These are phyloP conservation scores for Danionella dracula DNA, from an alignment of 2,797 vertebrate genomes.

Conservation along the genomic window DNA sequence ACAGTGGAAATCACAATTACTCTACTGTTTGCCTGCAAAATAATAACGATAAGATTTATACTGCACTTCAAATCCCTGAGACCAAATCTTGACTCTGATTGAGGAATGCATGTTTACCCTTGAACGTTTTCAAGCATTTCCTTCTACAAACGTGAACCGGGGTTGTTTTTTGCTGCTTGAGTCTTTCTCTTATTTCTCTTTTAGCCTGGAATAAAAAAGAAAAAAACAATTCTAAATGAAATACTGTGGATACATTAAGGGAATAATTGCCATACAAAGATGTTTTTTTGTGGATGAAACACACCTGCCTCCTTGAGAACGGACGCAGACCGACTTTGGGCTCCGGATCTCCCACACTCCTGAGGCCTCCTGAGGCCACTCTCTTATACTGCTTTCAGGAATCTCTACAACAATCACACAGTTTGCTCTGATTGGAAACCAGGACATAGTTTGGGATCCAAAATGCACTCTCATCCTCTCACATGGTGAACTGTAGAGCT, in stretches of 20 bases:
- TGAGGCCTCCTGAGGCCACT: constrained; percentile 76
- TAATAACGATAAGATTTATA: constrained; percentile 12
- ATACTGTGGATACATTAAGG: neutral
- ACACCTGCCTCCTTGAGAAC: constrained; percentile 87
- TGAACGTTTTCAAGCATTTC: constrained; percentile 82
- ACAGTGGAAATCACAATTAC: constrained; percentile 81
- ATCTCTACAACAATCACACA: constrained; percentile 65
- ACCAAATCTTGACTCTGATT: too few species aligned
- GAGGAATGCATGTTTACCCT: constrained; percentile 76
- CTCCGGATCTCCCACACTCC: constrained; percentile 69
- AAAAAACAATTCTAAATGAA: neutral
- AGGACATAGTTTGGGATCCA: constrained; percentile 68
- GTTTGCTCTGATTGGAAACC: constrained; percentile 76
- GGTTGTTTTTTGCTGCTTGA: constrained; percentile 58
- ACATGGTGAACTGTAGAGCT: constrained; percentile 77
- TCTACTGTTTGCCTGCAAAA: constrained; percentile 78
- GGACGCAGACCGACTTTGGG: constrained; percentile 71
- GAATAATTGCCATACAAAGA: too few species aligned
- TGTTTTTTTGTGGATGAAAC: too few species aligned
- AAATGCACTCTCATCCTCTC: constrained; percentile 65
- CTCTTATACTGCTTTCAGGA: constrained; percentile 60
- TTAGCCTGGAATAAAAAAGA: constrained; percentile 66
- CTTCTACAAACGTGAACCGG: constrained; percentile 74
- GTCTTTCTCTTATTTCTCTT: constrained; percentile 59
- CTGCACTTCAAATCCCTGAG: neutral